Base-by-base conservation (phyloP, 2,888 invertebrate genomes). In the Drosophila mettleri region DNA sequence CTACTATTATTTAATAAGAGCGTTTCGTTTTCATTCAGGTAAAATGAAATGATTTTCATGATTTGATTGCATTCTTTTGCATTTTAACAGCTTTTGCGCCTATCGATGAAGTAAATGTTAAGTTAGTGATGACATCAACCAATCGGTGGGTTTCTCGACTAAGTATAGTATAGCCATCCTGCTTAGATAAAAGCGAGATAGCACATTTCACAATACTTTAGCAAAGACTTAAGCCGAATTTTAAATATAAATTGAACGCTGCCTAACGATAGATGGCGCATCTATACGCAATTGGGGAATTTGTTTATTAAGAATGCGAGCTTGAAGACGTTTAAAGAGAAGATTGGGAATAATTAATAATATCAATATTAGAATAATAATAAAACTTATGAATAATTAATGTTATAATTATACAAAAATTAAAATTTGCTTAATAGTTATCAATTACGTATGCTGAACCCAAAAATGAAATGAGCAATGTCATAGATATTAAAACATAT, bases 61-160 rank as follows among this genome's bases (percentile, higher is more conserved):
- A 14, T 16, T 43, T 45, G 5, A 20, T 20, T 39, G 7, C 2
- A 22, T 3, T 5, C 3, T 22, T 1, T 12, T 3, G 8, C 3
- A 41, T 1, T 12, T 20, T 31, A 8, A 29, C 14, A 46, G 29
- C 2, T 2, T 9, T 51, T 38, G 36, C 14, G 14, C 5, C 3
- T 12, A 24, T 51, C 36, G 29, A 53, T 53, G 29, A 22, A 2
- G 12, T 4, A 14, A 24, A 22, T n/a, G 2, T 39, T 2, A 27
- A 10, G 14, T 27, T 31, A 74, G 51, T 36, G 10, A n/a, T 0
- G 61, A 74, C 69, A 62, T 4, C 1, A 49, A 67, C 74, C 74
- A 43, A 0, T 1, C 33, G 41, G 48, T 61, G 18, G 12, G 20
- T 38, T 39, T 31, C 20, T 0, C 7, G n/a, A 7, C 38, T 54